These are phyloP conservation scores for Enteromius viviparus DNA, from an alignment of 2,797 vertebrate genomes.

Conservation along the genomic window DNA sequence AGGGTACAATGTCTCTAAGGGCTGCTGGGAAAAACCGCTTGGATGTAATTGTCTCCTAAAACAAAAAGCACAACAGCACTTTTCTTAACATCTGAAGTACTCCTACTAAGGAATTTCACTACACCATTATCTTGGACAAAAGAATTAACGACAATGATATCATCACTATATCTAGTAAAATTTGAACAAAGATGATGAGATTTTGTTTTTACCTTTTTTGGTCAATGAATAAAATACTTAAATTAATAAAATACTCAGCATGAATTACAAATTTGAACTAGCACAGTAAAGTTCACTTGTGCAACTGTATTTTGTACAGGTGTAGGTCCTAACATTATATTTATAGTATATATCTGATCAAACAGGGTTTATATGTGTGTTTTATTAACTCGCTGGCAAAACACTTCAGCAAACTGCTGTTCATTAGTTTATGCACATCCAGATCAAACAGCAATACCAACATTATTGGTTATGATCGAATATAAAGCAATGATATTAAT, in stretches of 20 bases:
- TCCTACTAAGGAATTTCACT: not conserved
- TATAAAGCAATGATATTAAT: not conserved
- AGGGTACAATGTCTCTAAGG: not conserved
- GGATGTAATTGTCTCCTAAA: not conserved
- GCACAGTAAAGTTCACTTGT: not conserved
- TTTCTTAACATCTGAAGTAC: not conserved
- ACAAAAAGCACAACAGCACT: not conserved
- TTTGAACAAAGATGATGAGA: not conserved
- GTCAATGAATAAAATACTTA: not conserved
- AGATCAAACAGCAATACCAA: not conserved
- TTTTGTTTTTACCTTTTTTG: constrained; percentile 9
- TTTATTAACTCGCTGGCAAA: not conserved
- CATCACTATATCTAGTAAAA: not conserved
- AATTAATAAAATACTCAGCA: not conserved
- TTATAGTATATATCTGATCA: not conserved
- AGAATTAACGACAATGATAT: not conserved
- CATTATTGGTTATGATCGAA: not conserved
- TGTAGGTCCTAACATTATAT: not conserved
- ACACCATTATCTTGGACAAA: not conserved
- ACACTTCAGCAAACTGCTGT: not conserved
- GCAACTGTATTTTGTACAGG: not conserved
- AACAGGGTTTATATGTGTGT: not conserved
- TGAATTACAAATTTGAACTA: not conserved
- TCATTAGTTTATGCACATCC: not conserved
- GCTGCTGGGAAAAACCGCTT: not conserved